Evolutionary conservation across 2,797 vertebrate species (phyloP).

Genomic region (Anguilla obscura): DNA sequence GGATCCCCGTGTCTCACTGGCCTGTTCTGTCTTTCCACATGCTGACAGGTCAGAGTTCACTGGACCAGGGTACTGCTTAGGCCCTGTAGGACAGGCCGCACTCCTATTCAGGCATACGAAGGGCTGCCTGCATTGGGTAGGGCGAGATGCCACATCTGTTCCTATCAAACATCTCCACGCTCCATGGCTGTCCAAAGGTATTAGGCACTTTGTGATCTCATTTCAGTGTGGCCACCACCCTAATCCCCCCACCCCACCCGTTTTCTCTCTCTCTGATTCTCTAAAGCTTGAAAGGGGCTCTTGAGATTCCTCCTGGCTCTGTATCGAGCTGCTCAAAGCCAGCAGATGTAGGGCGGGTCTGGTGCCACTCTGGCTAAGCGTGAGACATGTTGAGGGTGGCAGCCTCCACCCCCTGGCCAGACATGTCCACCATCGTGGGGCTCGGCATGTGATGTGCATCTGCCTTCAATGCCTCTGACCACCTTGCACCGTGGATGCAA

Average conservation of each 20-base stretch:
- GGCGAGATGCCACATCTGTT: constrained; percentile 58
- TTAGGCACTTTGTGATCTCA: constrained; percentile 47
- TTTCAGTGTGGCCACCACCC: constrained; percentile 43
- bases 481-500: background rate
- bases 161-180: background rate
- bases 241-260: constrained; percentile 41
- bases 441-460: background rate
- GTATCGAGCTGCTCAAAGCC: background rate
- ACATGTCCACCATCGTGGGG: background rate
- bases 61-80: constrained; percentile 34
- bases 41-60: constrained; percentile 45
- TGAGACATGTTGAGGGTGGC: background rate
- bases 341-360: constrained; percentile 18
- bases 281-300: background rate
- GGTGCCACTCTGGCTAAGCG: background rate
- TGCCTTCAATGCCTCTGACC: constrained; percentile 27
- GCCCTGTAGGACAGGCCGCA: constrained; percentile 45
- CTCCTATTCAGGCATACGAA: constrained; percentile 16
- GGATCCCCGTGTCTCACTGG: background rate
- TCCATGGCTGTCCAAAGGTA: constrained; percentile 30
- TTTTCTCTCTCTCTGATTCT: constrained; percentile 4
- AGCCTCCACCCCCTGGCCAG: background rate
- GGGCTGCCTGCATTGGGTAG: constrained; percentile 35
- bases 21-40: too few relatives aligned
- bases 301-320: background rate